These are phyloP conservation scores for Platyrinchus mystaceus DNA, from an alignment of 2,797 vertebrate species.

Conservation along the genomic window DNA sequence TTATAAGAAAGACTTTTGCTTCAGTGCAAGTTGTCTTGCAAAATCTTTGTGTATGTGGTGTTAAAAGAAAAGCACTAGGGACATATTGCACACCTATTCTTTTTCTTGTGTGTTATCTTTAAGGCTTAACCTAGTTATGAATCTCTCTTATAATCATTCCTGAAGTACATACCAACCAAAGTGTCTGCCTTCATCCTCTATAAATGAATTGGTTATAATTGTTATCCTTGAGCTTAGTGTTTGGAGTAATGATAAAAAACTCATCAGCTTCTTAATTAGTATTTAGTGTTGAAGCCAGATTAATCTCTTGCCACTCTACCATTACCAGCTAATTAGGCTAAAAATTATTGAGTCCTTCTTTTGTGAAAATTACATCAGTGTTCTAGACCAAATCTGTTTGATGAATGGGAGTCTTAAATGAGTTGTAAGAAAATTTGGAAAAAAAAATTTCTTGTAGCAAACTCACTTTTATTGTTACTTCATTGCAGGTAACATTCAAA, in stretches of 20 bases:
- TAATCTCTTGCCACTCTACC: neutral
- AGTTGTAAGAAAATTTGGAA: neutral
- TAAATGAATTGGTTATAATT: neutral
- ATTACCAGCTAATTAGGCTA: neutral
- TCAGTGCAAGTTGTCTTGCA: neutral
- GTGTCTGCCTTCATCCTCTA: neutral
- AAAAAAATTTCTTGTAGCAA: neutral
- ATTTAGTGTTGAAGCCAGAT: neutral
- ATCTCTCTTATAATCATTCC: neutral
- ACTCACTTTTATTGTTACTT: neutral
- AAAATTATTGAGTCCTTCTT: neutral
- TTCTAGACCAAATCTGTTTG: neutral
- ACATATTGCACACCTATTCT: neutral
- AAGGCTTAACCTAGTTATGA: neutral
- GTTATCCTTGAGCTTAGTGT: neutral
- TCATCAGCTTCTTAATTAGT: neutral
- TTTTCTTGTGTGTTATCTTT: neutral
- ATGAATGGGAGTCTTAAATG: neutral
- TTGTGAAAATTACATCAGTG: neutral
- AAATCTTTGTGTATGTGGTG: neutral
- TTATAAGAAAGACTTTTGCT: neutral
- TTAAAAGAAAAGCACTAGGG: neutral
- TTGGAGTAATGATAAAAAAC: neutral
- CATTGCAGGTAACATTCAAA: slow-evolving; percentile 89
- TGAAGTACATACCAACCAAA: neutral